Percentiles rank a stretch among this genome's conserved stretches.
Conservation (phyloP, 1,140 invertebrate species). For the Scaptomyza hsui region DNA sequence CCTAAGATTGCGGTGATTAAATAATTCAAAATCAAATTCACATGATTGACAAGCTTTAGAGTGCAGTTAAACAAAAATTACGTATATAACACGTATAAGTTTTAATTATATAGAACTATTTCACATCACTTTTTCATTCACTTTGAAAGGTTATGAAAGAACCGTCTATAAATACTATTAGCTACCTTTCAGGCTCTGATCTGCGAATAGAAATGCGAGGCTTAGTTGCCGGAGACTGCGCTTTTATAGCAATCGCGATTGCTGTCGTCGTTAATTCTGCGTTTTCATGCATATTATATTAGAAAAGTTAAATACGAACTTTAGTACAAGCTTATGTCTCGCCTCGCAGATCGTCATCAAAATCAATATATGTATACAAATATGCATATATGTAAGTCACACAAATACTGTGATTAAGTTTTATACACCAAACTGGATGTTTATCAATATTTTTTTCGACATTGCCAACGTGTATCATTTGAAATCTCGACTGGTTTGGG, state of each 20-base stretch:
- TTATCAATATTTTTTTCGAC: conserved; percentile 22
- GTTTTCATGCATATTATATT: conserved; percentile 57
- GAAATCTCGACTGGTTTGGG: conserved; percentile 49
- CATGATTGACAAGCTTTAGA: background rate
- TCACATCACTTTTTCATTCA: background rate
- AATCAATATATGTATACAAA: conserved; percentile 1
- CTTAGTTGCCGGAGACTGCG: background rate
- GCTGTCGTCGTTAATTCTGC: conserved; percentile 5
- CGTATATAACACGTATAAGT: background rate
- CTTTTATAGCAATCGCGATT: conserved; percentile 46
- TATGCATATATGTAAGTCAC: conserved; percentile 43
- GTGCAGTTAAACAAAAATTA: background rate
- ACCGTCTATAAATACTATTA: background rate
- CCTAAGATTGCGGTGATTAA: conserved; percentile 9
- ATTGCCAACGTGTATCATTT: conserved; percentile 11
- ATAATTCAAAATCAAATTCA: background rate
- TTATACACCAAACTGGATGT: conserved; percentile 33
- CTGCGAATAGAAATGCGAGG: background rate
- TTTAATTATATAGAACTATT: background rate
- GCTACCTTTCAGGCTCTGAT: background rate
- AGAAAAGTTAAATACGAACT: conserved; percentile 38
- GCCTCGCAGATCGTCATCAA: conserved; percentile 7
- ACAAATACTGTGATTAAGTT: conserved; percentile 25
- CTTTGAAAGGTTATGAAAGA: no score
- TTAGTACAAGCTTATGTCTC: conserved; percentile 11